Base-by-base conservation (phyloP, 2,888 invertebrate species). In the Hirtodrosophila trivittata region DNA sequence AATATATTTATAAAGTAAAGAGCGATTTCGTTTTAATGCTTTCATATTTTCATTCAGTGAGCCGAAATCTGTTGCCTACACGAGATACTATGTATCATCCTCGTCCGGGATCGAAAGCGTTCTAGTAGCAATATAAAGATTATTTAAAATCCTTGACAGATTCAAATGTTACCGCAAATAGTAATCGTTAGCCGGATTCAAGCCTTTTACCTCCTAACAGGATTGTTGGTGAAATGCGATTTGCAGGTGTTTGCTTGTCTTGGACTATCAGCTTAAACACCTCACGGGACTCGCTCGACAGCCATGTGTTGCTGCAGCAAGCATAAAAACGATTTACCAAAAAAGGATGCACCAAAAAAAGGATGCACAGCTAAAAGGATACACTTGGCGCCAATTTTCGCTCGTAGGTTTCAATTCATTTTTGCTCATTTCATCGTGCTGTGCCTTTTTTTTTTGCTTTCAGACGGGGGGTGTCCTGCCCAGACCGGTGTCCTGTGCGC, bases 211-310 rank as follows among this genome's bases (percentile, higher is more conserved):
- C 46, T 28, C 5, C n/a, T 16, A 6, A 8, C 10, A 10, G 25
- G 10, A 12, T 26, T 1, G 7, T 33, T 21, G 6, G 1, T 9
- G 8, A 8, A 1, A 32, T 33, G 21, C 12, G 14, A 28, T 28
- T 28, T 16, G 26, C 28, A 16, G 30, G 21, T 55, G 41, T 37
- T 70, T 26, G 35, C 49, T 42, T 39, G 56, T 25, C 51, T 64
- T 54, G 52, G 16, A 12, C 14, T 76, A 76, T 76, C 80, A 67
- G 80, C 84, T 76, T 80, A 76, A 84, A 72, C 81, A 80, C 67
- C 67, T 62, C 56, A 35, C 14, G 14, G 57, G 4, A 14, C 21
- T 28, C 47, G 26, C n/a, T 21, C 49, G 30, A 30, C 58, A 85
- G 82, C 78, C 78, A 82, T 83, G 63, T 81, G 80, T 80, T 77